Conservation (phyloP, 2,888 invertebrate species). For the Phasia obesa region DNA sequence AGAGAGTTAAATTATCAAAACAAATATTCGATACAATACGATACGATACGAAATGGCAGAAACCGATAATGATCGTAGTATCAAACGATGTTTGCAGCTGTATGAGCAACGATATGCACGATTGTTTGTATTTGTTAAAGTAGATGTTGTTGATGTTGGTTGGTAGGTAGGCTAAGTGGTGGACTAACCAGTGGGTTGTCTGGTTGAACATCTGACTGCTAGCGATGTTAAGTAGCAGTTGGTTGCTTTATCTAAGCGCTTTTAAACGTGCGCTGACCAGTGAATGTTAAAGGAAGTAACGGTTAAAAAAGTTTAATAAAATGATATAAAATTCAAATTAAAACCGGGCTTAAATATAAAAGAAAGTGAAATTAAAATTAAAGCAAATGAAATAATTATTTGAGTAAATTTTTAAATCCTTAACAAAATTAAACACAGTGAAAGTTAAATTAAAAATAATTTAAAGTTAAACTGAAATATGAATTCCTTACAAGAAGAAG, state of each 20-base stretch:
- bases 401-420: not conserved
- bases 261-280: constrained; percentile 60
- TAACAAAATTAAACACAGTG: not conserved
- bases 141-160: constrained; percentile 27
- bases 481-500: constrained; percentile 44
- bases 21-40: constrained; percentile 23
- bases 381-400: not conserved
- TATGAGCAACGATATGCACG: constrained; percentile 11
- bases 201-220: constrained; percentile 25
- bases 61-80: constrained; percentile 55
- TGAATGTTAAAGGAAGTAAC: constrained; percentile 33
- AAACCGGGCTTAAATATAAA: not conserved
- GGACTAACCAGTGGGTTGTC: constrained; percentile 21
- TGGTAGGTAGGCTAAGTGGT: constrained; percentile 30
- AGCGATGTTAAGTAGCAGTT: constrained; percentile 41
- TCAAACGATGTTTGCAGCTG: constrained; percentile 41
- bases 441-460: not conserved
- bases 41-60: constrained; percentile 27
- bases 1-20: constrained; percentile 32
- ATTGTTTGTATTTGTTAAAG: constrained; percentile 8
- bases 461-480: constrained; percentile 12
- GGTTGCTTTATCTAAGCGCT: constrained; percentile 28
- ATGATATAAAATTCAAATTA: not conserved
- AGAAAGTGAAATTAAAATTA: constrained; percentile 41
- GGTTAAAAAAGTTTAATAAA: constrained; percentile 22